Evolutionary conservation across 2,888 invertebrate species (phyloP), one percentile per base, ranked within the genome.

Genomic region (Galerucella nymphaeae): DNA sequence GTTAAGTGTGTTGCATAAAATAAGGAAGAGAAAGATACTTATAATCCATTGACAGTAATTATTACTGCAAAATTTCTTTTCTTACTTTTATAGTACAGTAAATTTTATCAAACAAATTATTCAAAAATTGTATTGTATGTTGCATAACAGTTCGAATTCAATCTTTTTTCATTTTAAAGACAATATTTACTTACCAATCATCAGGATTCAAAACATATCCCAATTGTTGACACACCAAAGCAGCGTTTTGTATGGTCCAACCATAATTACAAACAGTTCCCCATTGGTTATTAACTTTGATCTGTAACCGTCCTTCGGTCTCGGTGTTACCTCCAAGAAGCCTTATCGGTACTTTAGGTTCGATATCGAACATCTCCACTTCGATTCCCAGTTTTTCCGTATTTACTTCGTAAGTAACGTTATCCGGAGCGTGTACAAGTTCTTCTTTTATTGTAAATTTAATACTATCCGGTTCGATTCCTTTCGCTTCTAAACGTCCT

Each of bases 211-310:
- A 89, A 0, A 95, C 95, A 75, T 96, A 89, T 0, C 99, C 99
- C 76, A 99, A 87, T 86, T 99, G 98, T 86, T 98, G 95, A 83
- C 99, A 99, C 1, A 96, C 97, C 63, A 99, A 87, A 0, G 97
- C 96, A 0, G 99, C 97, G 83, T 96, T 94, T 58, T 92, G 89
- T 20, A 96, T 93, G 59, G 93, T 97, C 98, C 99, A 99, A 61
- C 94, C 95, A 84, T 99, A 96, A 86, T 96, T 96, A 84, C 99
- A 99, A 0, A 99, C 96, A 0, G 98, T 98, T 48, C 99, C 99
- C 99, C 99, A 99, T 84, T 93, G 92, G 0, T 93, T 93, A 73
- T 94, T 91, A 10, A 98, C 88, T 81, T 92, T 91, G 0, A 98
- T 91, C 88, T 96, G 95, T 50, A 96, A 85, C 78, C 98, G 90